These are phyloP conservation scores for Sporophila hypoxantha DNA, from an alignment of 2,113 vertebrate genomes.

Conservation along the genomic window DNA sequence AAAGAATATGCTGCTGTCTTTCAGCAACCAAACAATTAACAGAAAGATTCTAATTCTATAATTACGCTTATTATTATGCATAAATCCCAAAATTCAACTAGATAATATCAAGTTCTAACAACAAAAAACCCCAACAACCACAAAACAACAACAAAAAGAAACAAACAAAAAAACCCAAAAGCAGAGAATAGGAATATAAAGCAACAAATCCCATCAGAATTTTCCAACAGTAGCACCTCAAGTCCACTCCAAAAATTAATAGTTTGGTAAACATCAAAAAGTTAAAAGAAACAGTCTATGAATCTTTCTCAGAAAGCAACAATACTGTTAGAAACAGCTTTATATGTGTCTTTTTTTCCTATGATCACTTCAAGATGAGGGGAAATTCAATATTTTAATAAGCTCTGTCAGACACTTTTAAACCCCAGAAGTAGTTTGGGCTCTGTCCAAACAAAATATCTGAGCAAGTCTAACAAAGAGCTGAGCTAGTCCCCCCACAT, in stretches of 20 bases:
- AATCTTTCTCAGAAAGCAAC: not conserved
- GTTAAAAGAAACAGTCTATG: not conserved
- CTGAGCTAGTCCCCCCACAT: not conserved
- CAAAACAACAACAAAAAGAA: not conserved
- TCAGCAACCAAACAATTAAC: not conserved
- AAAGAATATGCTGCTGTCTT: not conserved
- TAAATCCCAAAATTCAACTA: not conserved
- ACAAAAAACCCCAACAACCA: not conserved
- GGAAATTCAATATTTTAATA: not conserved
- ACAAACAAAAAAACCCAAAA: not conserved
- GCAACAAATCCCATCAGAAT: not conserved
- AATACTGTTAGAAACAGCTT: not conserved
- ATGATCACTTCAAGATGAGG: not conserved
- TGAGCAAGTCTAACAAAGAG: not conserved
- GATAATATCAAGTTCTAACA: not conserved
- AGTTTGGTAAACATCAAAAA: not conserved
- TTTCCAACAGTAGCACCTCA: not conserved
- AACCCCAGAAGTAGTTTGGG: not conserved
- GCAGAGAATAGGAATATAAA: not conserved
- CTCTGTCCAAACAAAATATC: not conserved
- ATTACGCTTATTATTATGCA: not conserved
- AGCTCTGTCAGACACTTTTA: not conserved
- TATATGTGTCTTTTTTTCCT: not conserved
- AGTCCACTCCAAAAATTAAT: not conserved
- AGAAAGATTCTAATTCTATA: not conserved